Evolutionary conservation across 2,888 invertebrate genomes (phyloP).

Genomic region (Nomada ferruginata): DNA sequence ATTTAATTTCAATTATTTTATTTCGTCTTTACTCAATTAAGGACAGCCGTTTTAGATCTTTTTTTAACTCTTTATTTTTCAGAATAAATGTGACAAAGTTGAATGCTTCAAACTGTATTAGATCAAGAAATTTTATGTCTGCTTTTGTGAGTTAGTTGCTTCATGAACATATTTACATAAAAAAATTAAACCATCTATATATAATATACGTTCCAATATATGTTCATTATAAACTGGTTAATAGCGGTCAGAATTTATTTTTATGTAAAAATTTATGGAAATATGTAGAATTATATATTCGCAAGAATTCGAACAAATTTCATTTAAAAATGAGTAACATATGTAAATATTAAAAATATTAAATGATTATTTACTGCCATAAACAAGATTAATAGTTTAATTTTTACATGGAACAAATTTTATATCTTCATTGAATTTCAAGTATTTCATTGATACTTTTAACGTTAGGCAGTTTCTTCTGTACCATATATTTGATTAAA

Average conservation of each 20-base stretch:
- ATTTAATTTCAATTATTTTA: constrained; percentile 32
- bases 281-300: constrained; percentile 32
- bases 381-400: constrained; percentile 59
- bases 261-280: constrained; percentile 18
- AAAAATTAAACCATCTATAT: constrained; percentile 31
- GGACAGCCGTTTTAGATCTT: constrained; percentile 20
- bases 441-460: constrained; percentile 71
- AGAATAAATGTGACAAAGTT: constrained; percentile 26
- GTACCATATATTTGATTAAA: constrained; percentile 66
- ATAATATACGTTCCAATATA: constrained; percentile 9
- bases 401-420: constrained; percentile 48
- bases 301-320: constrained; percentile 22
- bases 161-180: constrained; percentile 24
- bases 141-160: constrained; percentile 37
- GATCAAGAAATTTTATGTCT: constrained; percentile 25
- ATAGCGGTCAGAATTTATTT: constrained; percentile 24
- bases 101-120: constrained; percentile 33
- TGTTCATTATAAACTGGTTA: constrained; percentile 31
- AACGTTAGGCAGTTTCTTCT: constrained; percentile 59
- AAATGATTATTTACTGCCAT: constrained; percentile 77
- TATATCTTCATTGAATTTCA: constrained; percentile 65
- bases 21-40: constrained; percentile 12
- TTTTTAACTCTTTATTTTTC: constrained; percentile 4
- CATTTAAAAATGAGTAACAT: constrained; percentile 65
- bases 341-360: constrained; percentile 71